Percentiles rank a stretch among this genome's conserved stretches.
Evolutionary conservation across 2,888 invertebrate genomes (phyloP).

Genomic region (Orthosia gracilis): DNA sequence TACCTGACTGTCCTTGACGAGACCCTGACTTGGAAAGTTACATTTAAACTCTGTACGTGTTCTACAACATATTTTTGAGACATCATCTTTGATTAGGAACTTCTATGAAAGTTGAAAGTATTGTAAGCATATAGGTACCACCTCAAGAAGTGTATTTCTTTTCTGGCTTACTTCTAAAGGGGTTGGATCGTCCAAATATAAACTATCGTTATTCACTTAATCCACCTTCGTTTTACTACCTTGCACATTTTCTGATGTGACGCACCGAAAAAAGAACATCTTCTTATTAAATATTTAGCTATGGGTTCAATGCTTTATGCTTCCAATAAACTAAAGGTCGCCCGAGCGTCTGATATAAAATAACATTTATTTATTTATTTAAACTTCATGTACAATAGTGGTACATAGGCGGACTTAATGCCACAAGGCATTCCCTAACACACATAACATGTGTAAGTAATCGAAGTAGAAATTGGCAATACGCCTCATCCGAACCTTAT

Average conservation of each 20-base stretch:
- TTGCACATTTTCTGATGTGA: neutral
- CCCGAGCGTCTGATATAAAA: neutral
- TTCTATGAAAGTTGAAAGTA: too few relatives aligned
- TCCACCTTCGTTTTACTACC: neutral
- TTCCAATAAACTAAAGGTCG: neutral
- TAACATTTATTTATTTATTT: too few relatives aligned
- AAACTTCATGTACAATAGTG: too few relatives aligned
- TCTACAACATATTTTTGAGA: neutral
- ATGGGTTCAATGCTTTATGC: neutral
- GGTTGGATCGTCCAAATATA: neutral
- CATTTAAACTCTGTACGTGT: too few relatives aligned
- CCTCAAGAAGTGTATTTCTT: neutral
- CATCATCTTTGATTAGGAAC: neutral
- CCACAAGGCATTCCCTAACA: too few relatives aligned
- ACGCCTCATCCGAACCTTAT: neutral
- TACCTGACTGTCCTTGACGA: too few relatives aligned
- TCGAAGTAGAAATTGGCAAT: conserved; percentile 4
- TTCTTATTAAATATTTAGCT: neutral
- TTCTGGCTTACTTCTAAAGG: too few relatives aligned
- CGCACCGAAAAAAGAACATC: neutral
- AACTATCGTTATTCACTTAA: neutral
- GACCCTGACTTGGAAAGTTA: too few relatives aligned
- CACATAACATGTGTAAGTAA: neutral
- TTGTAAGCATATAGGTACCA: neutral
- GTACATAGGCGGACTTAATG: too few relatives aligned